Conservation (phyloP, 2,888 invertebrate species). For the Sinhomidia bicolor region DNA sequence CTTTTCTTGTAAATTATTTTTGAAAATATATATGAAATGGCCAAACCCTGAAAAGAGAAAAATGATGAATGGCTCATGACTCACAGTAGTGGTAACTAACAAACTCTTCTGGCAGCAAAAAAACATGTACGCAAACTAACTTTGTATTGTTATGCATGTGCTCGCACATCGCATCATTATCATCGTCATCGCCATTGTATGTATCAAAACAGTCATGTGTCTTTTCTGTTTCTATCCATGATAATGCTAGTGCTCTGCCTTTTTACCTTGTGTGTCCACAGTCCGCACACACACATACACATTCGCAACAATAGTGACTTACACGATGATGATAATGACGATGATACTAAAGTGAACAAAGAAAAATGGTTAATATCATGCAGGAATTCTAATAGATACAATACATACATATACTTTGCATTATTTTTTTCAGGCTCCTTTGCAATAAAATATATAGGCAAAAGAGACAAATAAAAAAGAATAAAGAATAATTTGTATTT, state of each 20-base stretch:
- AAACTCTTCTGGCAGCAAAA: constrained; percentile 53
- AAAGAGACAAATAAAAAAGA: background rate
- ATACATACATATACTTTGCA: background rate
- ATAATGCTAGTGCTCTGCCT: constrained; percentile 24
- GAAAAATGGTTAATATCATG: constrained; percentile 60
- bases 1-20: constrained; percentile 71
- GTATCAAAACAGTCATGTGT: background rate
- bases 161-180: constrained; percentile 8
- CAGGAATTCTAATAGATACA: constrained; percentile 40
- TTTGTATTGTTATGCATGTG: background rate
- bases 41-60: constrained; percentile 67
- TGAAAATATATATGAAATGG: constrained; percentile 61
- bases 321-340: constrained; percentile 35
- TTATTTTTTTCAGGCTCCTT: background rate
- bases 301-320: constrained; percentile 48
- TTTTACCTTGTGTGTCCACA: constrained; percentile 65
- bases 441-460: background rate
- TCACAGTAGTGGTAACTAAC: constrained; percentile 44
- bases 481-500: constrained; percentile 28
- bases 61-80: constrained; percentile 73
- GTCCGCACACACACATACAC: no score
- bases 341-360: constrained; percentile 48
- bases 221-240: constrained; percentile 25
- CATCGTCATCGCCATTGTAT: constrained; percentile 40
- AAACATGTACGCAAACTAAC: constrained; percentile 54